Conservation (phyloP, 1,140 invertebrate genomes). For the Cydia strobilella region DNA sequence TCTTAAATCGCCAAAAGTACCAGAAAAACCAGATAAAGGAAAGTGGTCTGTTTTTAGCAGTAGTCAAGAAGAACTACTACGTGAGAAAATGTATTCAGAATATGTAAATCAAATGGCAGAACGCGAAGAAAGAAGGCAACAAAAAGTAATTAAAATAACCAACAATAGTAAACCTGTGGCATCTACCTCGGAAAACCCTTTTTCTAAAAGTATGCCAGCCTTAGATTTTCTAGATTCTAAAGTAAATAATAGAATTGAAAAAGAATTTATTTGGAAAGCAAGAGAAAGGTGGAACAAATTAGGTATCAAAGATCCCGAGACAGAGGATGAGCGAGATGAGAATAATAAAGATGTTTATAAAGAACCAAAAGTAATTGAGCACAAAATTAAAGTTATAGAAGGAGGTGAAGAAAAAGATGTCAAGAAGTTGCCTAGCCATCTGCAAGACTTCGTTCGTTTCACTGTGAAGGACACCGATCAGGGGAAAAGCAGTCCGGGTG, state of each 20-base stretch:
- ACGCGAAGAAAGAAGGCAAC: slow-evolving; percentile 87
- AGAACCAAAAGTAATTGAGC: slow-evolving; percentile 78
- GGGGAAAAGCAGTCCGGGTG: slow-evolving; percentile 76
- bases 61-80: slow-evolving; percentile 83
- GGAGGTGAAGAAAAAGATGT: slow-evolving; percentile 82
- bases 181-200: slow-evolving; percentile 37
- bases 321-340: slow-evolving; percentile 72
- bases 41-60: slow-evolving; percentile 66
- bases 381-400: slow-evolving; percentile 82
- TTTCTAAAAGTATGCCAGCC: slow-evolving; percentile 66
- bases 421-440: slow-evolving; percentile 85
- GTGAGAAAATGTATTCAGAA: slow-evolving; percentile 90
- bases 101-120: slow-evolving; percentile 89
- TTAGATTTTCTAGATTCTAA: slow-evolving; percentile 69
- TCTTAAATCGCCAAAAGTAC: slow-evolving; percentile 33
- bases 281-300: slow-evolving; percentile 82
- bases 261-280: slow-evolving; percentile 87
- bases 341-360: slow-evolving; percentile 58
- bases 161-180: slow-evolving; percentile 48
- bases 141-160: slow-evolving; percentile 89
- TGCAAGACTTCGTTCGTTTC: slow-evolving; percentile 86
- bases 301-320: slow-evolving; percentile 81
- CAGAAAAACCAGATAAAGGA: slow-evolving; percentile 45
- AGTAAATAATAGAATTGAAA: slow-evolving; percentile 82
- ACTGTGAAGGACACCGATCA: slow-evolving; percentile 79